Base-by-base conservation (phyloP, 1,140 invertebrate species). In the Steinernema khuongi region DNA sequence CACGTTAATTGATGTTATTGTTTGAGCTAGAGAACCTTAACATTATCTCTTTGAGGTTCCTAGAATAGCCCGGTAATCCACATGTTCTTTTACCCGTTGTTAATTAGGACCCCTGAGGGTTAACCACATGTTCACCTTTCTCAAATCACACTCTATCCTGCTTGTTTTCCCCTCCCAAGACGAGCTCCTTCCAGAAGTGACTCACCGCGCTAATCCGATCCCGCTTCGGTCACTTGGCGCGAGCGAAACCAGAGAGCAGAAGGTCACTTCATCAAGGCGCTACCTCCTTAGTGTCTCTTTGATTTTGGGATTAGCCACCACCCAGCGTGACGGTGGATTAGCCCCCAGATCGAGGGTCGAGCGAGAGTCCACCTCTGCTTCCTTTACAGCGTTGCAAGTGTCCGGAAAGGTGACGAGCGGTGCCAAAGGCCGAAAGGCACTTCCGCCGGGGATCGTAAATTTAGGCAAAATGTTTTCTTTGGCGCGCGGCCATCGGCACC, bases 261-360 rank as follows among this genome's bases (percentile, higher is more conserved):
- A 60, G 50, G 50, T 60, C 50, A 60, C 50, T 60, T 60, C 50
- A 60, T 60, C 50, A 60, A 60, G 50, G 50, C 50, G 50, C 50
- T 60, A 7, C 36, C 50, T 26, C 22, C 50, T 60, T 60, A 14
- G 50, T 26, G 50, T 60, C 14, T 60, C 50, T 60, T 60, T 60
- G 50, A 60, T 60, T 60, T 60, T 60, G 50, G 50, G 50, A 60
- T 60, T 60, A 60, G 50, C 36, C 50, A 60, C 50, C 50, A 60
- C 50, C 50, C 50, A n/a, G 50, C 50, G 50, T 60, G 50, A 60
- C 50, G 50, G 50, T 60, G 50, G 50, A 60, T 60, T 60, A 60
- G 50, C 50, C 19, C 50, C 4, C 50, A n/a, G 14, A 4, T 11
- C 7, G 36, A 41, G 7, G 36, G 7, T 41, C 36, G 36, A n/a